A percentile compares a stretch with the other conserved stretches of the same genome.
Conservation (phyloP, 2,113 vertebrate species). For the Gnathochromis pfefferi region DNA sequence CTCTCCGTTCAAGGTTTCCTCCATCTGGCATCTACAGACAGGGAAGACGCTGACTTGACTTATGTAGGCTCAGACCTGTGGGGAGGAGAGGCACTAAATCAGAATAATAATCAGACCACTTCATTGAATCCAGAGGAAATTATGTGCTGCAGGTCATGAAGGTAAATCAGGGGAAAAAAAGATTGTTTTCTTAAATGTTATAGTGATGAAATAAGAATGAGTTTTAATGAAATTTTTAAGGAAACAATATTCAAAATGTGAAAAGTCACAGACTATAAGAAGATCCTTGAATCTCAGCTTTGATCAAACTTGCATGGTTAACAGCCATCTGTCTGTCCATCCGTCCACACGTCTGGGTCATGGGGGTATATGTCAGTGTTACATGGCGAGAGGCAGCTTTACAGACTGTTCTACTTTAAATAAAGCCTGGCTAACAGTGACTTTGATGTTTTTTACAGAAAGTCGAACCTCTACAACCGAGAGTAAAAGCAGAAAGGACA, state of each 20-base stretch:
- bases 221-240: not conserved
- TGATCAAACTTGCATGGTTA: not conserved
- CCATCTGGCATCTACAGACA: not conserved
- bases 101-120: not conserved
- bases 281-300: not conserved
- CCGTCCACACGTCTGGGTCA: not conserved
- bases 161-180: not conserved
- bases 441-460: not conserved
- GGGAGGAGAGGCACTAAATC: not conserved
- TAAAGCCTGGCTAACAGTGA: not conserved
- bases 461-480: not conserved
- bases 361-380: not conserved
- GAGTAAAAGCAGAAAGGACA: not conserved
- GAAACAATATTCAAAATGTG: not conserved
- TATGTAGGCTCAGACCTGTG: not conserved
- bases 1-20: not conserved
- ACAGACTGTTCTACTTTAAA: not conserved
- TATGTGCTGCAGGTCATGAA: not conserved
- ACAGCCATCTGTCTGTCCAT: not conserved
- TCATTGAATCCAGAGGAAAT: not conserved
- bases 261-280: not conserved
- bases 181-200: not conserved
- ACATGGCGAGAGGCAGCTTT: not conserved
- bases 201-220: not conserved
- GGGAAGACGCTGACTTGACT: not conserved